Evolutionary conservation across 2,113 vertebrate genomes (phyloP), one percentile per base, ranked within the genome.

Genomic region (Machaerirhynchus nigripectus): DNA sequence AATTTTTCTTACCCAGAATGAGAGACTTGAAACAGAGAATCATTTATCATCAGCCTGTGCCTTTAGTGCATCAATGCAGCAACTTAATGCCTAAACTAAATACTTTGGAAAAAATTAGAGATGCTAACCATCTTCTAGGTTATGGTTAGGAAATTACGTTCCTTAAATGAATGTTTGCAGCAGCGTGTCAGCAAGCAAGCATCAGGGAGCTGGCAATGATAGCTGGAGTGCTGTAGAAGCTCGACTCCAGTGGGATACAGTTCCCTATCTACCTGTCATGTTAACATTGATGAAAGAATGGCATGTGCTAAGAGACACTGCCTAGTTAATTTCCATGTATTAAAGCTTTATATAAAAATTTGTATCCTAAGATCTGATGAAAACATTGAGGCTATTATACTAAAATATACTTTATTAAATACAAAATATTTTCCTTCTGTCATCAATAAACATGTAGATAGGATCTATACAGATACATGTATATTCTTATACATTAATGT

Each of bases 391-490:
- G 42, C 27, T 13, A 37, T 64, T 68, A 49, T 83, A 85, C 8
- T 68, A 95, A 95, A 96, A 97, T 84, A 95, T 6, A 81, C 8
- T 97, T 96, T 93, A 97, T 95, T 97, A 80, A 90, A 76, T 56
- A 92, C 20, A 68, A 94, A 80, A 53, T 75, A 79, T 74, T 93
- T 89, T 74, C 19, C 17, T 15, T 65, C 40, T 77, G 35, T 65
- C 35, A 81, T 67, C 44, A 73, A 80, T 52, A 93, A 90, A 77
- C 28, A 78, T 31, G 55, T 50, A 55, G 60, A 92, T 16, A 91
- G 35, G n/a, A 85, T 80, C 73, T 93, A 35, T 44, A 89, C 28
- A 93, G 10, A 85, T 23, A 80, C 1, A 56, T 10, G 14, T n/a
- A 83, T 15, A 47, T 69, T 87, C 81, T 87, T 40, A 84, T 55